These are phyloP conservation scores for Halichoeres trimaculatus DNA, from an alignment of 2,113 vertebrate species.

Conservation along the genomic window DNA sequence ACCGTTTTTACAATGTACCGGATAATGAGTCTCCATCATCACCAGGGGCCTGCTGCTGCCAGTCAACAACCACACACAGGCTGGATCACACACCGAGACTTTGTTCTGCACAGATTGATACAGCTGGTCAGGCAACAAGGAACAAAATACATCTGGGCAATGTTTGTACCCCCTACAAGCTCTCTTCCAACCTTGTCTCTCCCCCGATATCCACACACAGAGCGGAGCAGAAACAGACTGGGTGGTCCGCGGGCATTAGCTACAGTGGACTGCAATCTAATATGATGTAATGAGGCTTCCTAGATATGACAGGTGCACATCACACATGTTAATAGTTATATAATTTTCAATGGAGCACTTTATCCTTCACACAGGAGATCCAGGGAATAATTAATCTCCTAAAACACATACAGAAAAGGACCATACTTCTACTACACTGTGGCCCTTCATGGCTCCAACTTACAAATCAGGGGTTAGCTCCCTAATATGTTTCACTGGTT, in stretches of 20 bases:
- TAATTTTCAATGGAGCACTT: too few relatives aligned
- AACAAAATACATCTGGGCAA: constrained; percentile 65
- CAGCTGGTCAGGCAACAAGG: constrained; percentile 53
- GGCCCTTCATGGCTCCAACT: too few relatives aligned
- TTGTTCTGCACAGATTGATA: constrained; percentile 64
- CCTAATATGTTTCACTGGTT: too few relatives aligned
- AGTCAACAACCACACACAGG: constrained; percentile 44
- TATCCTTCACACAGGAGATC: too few relatives aligned
- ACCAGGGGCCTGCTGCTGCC: constrained; percentile 56
- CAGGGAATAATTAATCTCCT: too few relatives aligned
- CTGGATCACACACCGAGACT: constrained; percentile 47
- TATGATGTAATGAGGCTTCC: too few relatives aligned
- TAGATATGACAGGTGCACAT: too few relatives aligned
- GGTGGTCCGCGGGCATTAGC: constrained; percentile 17
- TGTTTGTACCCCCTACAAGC: constrained; percentile 31
- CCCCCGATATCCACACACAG: constrained; percentile 12
- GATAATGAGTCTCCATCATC: constrained; percentile 57
- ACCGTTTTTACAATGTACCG: constrained; percentile 14
- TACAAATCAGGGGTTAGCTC: too few relatives aligned
- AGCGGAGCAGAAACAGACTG: not conserved
- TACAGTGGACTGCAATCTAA: too few relatives aligned
- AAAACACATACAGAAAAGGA: too few relatives aligned
- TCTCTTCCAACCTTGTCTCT: constrained; percentile 18
- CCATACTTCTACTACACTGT: too few relatives aligned
- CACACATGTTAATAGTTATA: too few relatives aligned